These are phyloP conservation scores for Leptopilina myrica DNA, from an alignment of 2,888 invertebrate species.

Conservation along the genomic window DNA sequence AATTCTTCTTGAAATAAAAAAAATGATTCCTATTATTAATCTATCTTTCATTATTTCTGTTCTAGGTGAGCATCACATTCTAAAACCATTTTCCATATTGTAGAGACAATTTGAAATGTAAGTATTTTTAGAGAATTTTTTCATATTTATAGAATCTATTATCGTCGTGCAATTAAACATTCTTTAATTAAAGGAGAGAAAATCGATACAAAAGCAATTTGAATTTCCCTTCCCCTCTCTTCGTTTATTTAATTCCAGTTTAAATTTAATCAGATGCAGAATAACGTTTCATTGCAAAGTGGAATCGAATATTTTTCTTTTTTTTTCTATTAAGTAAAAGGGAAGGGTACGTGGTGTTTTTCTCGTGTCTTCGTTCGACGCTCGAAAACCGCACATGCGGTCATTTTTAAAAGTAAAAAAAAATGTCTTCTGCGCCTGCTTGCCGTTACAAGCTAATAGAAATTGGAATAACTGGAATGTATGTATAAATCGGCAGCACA, in stretches of 20 bases:
- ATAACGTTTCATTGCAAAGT: slow-evolving; percentile 20
- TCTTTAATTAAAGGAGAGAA: neutral
- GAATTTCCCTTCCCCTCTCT: neutral
- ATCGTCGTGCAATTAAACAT: neutral
- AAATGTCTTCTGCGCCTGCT: slow-evolving; percentile 25
- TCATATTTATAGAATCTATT: neutral
- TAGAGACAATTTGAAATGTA: neutral
- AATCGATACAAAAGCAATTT: slow-evolving; percentile 14
- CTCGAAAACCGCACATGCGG: slow-evolving; percentile 27
- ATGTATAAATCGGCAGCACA: slow-evolving; percentile 9
- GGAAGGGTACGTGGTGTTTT: slow-evolving; percentile 33
- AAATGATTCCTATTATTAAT: too few species aligned
- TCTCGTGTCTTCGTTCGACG: slow-evolving; percentile 13
- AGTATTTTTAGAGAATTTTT: neutral
- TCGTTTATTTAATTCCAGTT: slow-evolving; percentile 25
- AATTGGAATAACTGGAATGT: slow-evolving; percentile 33
- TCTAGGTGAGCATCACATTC: too few species aligned
- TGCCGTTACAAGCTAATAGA: slow-evolving; percentile 37
- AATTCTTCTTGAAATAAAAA: too few species aligned
- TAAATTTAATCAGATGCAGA: slow-evolving; percentile 33
- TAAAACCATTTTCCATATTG: too few species aligned
- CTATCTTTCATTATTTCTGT: too few species aligned
- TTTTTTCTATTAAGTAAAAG: too few species aligned
- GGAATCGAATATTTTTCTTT: slow-evolving; percentile 11
- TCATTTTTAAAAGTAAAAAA: slow-evolving; percentile 22